Conservation (phyloP, 2,888 invertebrate genomes). For the Spilarctia lutea region DNA sequence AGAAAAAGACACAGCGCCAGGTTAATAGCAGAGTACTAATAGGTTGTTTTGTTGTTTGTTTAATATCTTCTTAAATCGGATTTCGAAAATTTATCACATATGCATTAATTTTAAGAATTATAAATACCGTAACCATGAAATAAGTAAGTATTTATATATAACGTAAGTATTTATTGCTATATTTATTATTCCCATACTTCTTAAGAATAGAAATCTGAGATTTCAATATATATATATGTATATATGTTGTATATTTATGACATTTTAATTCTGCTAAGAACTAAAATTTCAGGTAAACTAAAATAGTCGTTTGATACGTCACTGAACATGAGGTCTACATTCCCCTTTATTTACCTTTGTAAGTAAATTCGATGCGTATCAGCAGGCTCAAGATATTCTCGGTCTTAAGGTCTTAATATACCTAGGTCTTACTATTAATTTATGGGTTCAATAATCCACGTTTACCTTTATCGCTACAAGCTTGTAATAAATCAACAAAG, state of each 20-base stretch:
- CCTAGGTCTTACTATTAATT: slow-evolving; percentile 35
- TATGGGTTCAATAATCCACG: slow-evolving; percentile 39
- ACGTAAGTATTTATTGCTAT: not conserved
- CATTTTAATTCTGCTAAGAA: not conserved
- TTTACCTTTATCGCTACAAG: slow-evolving; percentile 35
- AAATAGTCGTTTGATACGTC: not conserved
- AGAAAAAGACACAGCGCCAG: not conserved
- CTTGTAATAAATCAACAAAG: slow-evolving; percentile 41
- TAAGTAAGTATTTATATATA: not conserved
- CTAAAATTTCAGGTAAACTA: not conserved
- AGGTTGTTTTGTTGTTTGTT: not conserved
- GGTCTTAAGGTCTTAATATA: slow-evolving; percentile 28
- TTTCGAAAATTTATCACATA: not conserved
- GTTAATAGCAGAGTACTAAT: not conserved
- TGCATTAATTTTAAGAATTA: not conserved
- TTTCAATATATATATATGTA: not conserved
- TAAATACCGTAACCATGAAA: not conserved
- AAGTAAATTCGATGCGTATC: slow-evolving; percentile 25
- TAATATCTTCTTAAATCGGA: not conserved
- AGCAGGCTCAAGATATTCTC: slow-evolving; percentile 29
- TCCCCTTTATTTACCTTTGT: slow-evolving; percentile 31
- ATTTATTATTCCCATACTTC: not conserved
- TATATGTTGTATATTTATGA: too few species aligned
- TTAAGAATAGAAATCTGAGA: not conserved
- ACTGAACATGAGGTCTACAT: not conserved